Percentiles rank a stretch among this genome's conserved stretches.
Conservation (phyloP, 2,797 vertebrate species). For the Meriones psammophilus region DNA sequence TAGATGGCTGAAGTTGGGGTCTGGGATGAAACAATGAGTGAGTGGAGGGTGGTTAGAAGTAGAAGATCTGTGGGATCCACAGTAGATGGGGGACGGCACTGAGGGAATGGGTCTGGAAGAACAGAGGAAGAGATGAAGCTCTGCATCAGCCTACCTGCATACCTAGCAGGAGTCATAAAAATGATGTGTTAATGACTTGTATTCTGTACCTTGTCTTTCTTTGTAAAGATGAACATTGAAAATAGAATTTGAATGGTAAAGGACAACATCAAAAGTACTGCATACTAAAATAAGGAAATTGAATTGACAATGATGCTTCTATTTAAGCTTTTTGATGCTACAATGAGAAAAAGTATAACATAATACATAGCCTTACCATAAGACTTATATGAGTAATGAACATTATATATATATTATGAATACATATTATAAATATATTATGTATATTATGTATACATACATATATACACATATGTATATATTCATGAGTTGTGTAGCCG, state of each 20-base stretch:
- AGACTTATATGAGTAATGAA: neutral
- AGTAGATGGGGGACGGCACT: neutral
- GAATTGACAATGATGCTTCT: neutral
- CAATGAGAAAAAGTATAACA: neutral
- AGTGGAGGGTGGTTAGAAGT: neutral
- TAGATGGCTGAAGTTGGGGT: neutral
- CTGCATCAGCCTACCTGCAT: neutral
- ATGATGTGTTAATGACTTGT: neutral
- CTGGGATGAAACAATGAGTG: neutral
- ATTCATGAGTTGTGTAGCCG: neutral
- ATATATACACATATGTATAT: neutral
- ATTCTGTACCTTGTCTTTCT: slow-evolving; percentile 77
- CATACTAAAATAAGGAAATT: slow-evolving; percentile 75
- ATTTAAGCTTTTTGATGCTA: neutral
- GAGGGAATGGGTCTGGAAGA: neutral
- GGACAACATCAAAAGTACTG: slow-evolving; percentile 71
- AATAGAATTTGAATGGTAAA: slow-evolving; percentile 67
- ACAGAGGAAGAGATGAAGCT: neutral
- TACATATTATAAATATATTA: neutral
- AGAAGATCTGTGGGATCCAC: neutral
- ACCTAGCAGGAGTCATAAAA: neutral
- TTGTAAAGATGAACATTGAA: slow-evolving; percentile 66
- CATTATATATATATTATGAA: neutral
- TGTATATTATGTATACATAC: neutral
- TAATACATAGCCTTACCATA: slow-evolving; percentile 6